phyloP scores from a whole-genome alignment of 2,888 invertebrate species.

The Rhagonycha lutea region DNA sequence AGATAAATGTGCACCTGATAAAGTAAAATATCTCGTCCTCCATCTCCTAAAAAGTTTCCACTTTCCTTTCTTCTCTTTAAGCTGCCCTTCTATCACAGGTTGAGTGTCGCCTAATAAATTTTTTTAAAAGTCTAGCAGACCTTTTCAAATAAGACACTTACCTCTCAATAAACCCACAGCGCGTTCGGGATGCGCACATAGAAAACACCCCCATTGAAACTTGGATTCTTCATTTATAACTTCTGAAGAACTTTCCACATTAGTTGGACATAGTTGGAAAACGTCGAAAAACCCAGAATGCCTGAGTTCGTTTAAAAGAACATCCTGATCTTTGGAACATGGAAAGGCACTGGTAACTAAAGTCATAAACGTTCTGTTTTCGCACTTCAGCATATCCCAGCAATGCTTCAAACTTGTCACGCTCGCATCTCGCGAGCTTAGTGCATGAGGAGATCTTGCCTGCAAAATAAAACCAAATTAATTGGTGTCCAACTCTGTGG shows the following conservation, averaged over 20 bases:
- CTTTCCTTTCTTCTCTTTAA: conserved; percentile 90
- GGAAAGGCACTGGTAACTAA: conserved; percentile 95
- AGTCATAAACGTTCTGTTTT: conserved; percentile 86
- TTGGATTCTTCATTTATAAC: conserved; percentile 61
- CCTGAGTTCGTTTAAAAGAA: conserved; percentile 81
- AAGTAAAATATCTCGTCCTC: conserved; percentile 92
- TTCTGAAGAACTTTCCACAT: conserved; percentile 54
- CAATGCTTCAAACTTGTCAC: conserved; percentile 86
- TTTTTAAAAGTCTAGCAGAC: neutral
- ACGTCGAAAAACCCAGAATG: conserved; percentile 90
- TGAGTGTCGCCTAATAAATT: conserved; percentile 65
- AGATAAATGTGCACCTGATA: conserved; percentile 89
- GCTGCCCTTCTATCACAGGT: conserved; percentile 87
- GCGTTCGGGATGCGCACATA: conserved; percentile 91
- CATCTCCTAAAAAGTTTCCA: conserved; percentile 91
- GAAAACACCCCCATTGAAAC: conserved; percentile 86
- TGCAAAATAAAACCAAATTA: conserved; percentile 28
- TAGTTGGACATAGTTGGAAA: conserved; percentile 75
- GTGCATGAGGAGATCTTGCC: conserved; percentile 76
- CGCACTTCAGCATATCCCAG: conserved; percentile 93
- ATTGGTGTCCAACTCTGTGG: neutral
- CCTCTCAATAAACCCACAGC: conserved; percentile 81
- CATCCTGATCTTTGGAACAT: conserved; percentile 86
- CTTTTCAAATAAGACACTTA: conserved; percentile 8
- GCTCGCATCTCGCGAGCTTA: conserved; percentile 80